These are phyloP conservation scores for Urocyon cinereoargenteus DNA, from an alignment of 2,797 vertebrate genomes.

Conservation along the genomic window DNA sequence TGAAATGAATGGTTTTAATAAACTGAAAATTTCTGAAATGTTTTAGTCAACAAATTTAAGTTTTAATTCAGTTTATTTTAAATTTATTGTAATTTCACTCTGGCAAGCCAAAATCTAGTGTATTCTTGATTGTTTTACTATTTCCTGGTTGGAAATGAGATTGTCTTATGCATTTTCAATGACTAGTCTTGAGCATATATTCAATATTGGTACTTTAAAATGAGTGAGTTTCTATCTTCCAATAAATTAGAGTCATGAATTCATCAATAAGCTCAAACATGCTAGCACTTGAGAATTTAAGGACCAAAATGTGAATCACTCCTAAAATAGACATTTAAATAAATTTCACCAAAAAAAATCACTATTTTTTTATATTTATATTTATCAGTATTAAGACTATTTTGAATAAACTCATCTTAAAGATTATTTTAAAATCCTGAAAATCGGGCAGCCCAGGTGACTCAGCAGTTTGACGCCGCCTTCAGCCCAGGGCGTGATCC, in stretches of 20 bases:
- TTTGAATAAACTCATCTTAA: background rate
- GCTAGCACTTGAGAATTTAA: constrained; percentile 35
- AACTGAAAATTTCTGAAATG: background rate
- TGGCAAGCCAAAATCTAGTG: background rate
- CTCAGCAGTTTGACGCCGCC: too few species aligned
- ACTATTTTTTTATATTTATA: too few species aligned
- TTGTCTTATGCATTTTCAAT: background rate
- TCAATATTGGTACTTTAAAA: background rate
- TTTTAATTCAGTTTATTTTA: background rate
- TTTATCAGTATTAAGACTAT: background rate
- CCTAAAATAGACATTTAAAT: constrained; percentile 20
- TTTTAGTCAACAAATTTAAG: background rate
- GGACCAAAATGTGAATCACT: background rate
- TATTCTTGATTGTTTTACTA: background rate
- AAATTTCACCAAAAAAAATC: background rate
- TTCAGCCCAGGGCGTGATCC: too few species aligned
- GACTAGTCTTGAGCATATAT: background rate
- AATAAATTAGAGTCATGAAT: background rate
- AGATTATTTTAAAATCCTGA: background rate
- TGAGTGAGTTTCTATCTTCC: background rate
- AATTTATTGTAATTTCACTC: constrained; percentile 4
- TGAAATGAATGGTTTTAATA: background rate
- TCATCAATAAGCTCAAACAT: background rate
- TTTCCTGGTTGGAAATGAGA: background rate
- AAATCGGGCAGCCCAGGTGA: background rate